Evolutionary conservation across 2,797 vertebrate genomes (phyloP), one percentile per base, ranked within the genome.

Genomic region (Cheirogaleus major): DNA sequence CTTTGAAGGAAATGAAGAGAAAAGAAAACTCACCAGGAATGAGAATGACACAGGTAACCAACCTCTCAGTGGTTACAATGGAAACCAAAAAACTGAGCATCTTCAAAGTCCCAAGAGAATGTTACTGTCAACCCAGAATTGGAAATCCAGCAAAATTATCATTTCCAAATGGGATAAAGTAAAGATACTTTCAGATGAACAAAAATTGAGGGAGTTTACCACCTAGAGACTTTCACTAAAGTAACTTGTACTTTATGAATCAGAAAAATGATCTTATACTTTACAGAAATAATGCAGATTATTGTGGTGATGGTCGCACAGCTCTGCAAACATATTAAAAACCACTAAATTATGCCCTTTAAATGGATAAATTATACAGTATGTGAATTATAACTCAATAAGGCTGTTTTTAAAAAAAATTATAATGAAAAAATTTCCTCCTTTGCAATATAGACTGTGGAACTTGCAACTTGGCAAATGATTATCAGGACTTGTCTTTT

Each of bases 171-270:
- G 52, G 52, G 43, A 5, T 61, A 43, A 88, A 88, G 52, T 55
- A 6, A 94, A 93, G 63, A 75, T 50, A 76, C 80, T 79, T 94
- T 91, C 79, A 91, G 92, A 83, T 79, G 27, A 83, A 48, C 25
- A 82, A 88, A 85, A 78, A 73, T 8, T 9, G 78, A 89, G 59
- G 20, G 20, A 59, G 2, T 81, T 86, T 85, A 70, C 20, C 78
- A 82, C 73, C 35, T 80, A 95, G 5, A 91, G 45, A 94, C 35
- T 12, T 88, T 94, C 65, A 86, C 57, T 45, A 65, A 92, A 85
- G 30, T 75, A 89, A 82, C 2, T 88, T 91, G 55, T 81, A 70
- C 23, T 91, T 89, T 30, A 45, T 85, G 65, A 75, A 79, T 13
- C 78, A 96, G 50, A 89, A 88, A 91, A 79, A 91, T n/a, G 22